These are phyloP conservation scores for Pardalotus punctatus DNA, from an alignment of 2,113 vertebrate genomes.

Conservation along the genomic window DNA sequence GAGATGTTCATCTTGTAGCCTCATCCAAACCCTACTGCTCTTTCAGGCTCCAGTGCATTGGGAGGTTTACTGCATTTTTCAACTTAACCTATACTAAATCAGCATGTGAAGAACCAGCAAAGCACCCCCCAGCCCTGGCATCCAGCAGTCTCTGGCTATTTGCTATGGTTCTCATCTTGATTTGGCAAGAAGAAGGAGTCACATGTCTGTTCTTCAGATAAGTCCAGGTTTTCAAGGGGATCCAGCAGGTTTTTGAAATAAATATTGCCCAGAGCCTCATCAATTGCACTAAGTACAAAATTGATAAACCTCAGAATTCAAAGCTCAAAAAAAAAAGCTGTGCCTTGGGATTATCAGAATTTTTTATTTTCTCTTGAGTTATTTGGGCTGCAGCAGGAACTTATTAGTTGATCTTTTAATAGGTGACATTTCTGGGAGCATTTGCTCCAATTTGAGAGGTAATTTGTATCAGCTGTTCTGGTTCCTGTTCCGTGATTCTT, in stretches of 20 bases:
- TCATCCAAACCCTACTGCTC: not conserved
- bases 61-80: not conserved
- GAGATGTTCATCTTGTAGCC: not conserved
- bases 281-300: not conserved
- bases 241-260: not conserved
- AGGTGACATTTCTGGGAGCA: constrained; percentile 51
- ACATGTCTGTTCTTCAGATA: not conserved
- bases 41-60: not conserved
- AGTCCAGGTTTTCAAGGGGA: not conserved
- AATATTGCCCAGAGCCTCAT: not conserved
- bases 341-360: not conserved
- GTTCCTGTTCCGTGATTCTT: constrained; percentile 21
- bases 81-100: not conserved
- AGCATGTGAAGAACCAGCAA: not conserved
- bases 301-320: not conserved
- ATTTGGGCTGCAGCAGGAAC: constrained; percentile 44
- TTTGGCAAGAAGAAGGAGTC: not conserved
- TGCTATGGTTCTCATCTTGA: not conserved
- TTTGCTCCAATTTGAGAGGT: constrained; percentile 51
- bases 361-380: not conserved
- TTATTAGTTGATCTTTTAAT: constrained; percentile 62
- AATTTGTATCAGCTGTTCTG: constrained; percentile 52
- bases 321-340: not conserved
- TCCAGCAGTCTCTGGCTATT: not conserved
- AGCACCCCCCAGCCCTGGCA: not conserved